These are phyloP conservation scores for Synanthedon myopaeformis DNA, from an alignment of 2,888 invertebrate genomes.

Conservation along the genomic window DNA sequence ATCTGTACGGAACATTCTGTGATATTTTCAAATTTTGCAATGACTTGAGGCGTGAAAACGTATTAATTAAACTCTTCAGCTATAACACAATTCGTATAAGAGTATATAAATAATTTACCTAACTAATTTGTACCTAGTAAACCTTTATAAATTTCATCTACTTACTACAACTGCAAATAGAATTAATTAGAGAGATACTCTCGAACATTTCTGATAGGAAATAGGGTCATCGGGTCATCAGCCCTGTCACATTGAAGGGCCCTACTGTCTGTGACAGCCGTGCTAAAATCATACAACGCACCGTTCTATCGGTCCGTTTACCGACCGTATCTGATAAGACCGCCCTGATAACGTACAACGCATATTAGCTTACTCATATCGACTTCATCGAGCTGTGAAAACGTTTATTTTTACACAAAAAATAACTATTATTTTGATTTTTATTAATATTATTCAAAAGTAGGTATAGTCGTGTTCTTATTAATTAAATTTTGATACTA, in stretches of 20 bases:
- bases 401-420: background rate
- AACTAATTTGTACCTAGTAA: too few relatives aligned
- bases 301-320: background rate
- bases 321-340: slow-evolving; percentile 52
- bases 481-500: background rate
- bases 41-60: too few relatives aligned
- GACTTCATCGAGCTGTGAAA: slow-evolving; percentile 4
- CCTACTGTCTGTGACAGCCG: slow-evolving; percentile 14
- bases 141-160: too few relatives aligned
- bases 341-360: slow-evolving; percentile 45
- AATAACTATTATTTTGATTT: background rate
- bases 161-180: too few relatives aligned
- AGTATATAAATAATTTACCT: too few relatives aligned
- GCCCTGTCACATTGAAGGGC: background rate
- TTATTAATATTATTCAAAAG: background rate
- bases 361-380: slow-evolving; percentile 43
- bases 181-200: too few relatives aligned
- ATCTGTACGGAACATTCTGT: too few relatives aligned
- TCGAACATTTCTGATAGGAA: too few relatives aligned
- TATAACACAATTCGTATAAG: too few relatives aligned
- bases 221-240: background rate
- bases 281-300: slow-evolving; percentile 23
- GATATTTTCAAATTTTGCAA: too few relatives aligned
- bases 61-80: too few relatives aligned
- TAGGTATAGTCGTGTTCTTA: too few relatives aligned